Evolutionary conservation across 1,140 invertebrate species (phyloP).

Genomic region (Zaprionus tsacasi): DNA sequence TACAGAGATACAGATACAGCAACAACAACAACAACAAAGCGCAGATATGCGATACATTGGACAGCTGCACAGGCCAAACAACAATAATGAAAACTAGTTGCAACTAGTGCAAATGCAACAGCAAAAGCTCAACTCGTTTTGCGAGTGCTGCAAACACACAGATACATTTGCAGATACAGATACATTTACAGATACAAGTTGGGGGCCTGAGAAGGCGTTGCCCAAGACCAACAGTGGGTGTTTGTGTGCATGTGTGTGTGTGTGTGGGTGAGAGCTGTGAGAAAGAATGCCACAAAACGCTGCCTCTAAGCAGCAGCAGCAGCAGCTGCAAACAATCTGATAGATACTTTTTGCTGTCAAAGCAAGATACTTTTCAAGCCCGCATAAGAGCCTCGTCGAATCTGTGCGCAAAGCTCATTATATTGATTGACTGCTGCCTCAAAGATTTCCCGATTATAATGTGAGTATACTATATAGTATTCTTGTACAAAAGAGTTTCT

Average conservation of each 20-base stretch:
- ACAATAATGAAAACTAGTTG: slow-evolving; percentile 76
- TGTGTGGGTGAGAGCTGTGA: slow-evolving; percentile 33
- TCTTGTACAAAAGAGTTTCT: slow-evolving; percentile 6
- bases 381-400: slow-evolving; percentile 39
- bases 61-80: slow-evolving; percentile 54
- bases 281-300: slow-evolving; percentile 49
- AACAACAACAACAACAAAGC: slow-evolving; percentile 35
- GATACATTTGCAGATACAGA: background rate
- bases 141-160: background rate
- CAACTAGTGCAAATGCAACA: slow-evolving; percentile 68
- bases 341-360: slow-evolving; percentile 36
- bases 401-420: slow-evolving; percentile 39
- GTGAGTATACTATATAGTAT: background rate
- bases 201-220: slow-evolving; percentile 42
- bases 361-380: slow-evolving; percentile 10
- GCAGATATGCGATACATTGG: slow-evolving; percentile 63
- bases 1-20: slow-evolving; percentile 41
- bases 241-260: slow-evolving; percentile 26
- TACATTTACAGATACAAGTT: background rate
- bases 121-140: slow-evolving; percentile 40
- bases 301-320: slow-evolving; percentile 35
- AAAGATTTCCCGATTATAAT: slow-evolving; percentile 7
- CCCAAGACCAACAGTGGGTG: slow-evolving; percentile 34
- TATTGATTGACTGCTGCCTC: slow-evolving; percentile 46
- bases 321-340: slow-evolving; percentile 38